Base-by-base conservation (phyloP, 2,888 invertebrate genomes). In the Toxonevra muliebris region DNA sequence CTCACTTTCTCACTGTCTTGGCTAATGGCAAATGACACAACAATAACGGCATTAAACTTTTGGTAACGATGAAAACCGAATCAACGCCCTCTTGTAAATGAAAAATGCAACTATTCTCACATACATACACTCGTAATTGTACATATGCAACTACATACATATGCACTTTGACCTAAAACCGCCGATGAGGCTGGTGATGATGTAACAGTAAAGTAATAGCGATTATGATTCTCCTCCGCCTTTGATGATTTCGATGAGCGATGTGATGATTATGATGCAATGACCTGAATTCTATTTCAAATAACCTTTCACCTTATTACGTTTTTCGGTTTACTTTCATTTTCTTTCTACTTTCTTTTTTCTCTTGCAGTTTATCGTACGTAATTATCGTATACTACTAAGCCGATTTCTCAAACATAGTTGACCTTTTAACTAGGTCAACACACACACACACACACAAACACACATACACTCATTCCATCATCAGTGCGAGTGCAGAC, bases 361-460 rank as follows among this genome's bases (percentile, higher is more conserved):
- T 41, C 43, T 66, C 19, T n/a, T 69, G 52, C 66, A 66, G 69
- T 45, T 62, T n/a, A 30, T 19, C 12, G 45, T 30, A 41, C 12
- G 19, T 20, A 15, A 17, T 20, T 12, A 12, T 15, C 20, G 54
- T 12, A 3, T 15, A 8, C 20, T 20, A 15, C 12, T 53, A 61
- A 61, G 53, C 61, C 55, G 43, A 17, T 53, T 48, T 42, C 40
- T 53, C 42, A 19, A 50, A 50, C 52, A 13, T 1, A 13, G 15
- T 48, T 57, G 57, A 30, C 61, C 57, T 50, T 61, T 66, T 48
- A 61, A 66, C 61, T 66, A 43, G 66, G 66, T 66, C 66, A 61
- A 40, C 10, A 52, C 48, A 0, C 10, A 10, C 48, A 48, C 48
- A 48, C 48, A 4, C 10, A 7, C 48, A 10, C 48, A 48, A 7